A percentile compares a stretch with the other conserved stretches of the same genome.
Evolutionary conservation across 1,140 invertebrate species (phyloP).

Genomic region (Leptonema lineaticorne): DNA sequence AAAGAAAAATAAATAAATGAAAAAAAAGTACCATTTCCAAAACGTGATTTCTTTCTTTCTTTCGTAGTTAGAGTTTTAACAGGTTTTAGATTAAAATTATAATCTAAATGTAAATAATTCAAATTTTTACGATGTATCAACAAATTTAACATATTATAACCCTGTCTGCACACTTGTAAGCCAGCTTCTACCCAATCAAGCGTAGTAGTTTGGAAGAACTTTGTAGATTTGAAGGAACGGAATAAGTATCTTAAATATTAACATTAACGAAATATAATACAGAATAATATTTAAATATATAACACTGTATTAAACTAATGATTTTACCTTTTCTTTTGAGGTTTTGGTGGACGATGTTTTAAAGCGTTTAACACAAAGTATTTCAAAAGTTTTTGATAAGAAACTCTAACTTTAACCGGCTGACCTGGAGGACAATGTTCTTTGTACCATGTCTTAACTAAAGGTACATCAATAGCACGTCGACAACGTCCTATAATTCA

Average conservation of each 20-base stretch:
- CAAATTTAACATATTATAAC: constrained; percentile 99
- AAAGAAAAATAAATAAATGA: too few relatives aligned
- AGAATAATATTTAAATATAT: constrained; percentile 10
- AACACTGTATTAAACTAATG: constrained; percentile 2
- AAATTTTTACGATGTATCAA: constrained; percentile 99
- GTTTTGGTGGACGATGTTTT: constrained; percentile 95
- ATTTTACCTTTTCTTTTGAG: constrained; percentile 90
- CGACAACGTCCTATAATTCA: constrained; percentile 66
- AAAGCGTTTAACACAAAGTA: constrained; percentile 98
- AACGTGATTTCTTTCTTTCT: constrained; percentile 98
- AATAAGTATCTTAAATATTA: constrained; percentile 80
- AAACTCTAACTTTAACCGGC: constrained; percentile 98
- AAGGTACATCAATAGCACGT: constrained; percentile 92
- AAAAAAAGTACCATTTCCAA: constrained; percentile 86
- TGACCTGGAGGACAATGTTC: constrained; percentile 98
- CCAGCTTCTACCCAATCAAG: constrained; percentile 99
- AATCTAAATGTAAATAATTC: constrained; percentile 99
- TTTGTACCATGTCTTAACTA: constrained; percentile 97
- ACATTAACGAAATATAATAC: constrained; percentile 24
- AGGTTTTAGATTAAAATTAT: constrained; percentile 99
- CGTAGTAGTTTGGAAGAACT: constrained; percentile 99
- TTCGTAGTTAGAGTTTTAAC: constrained; percentile 99
- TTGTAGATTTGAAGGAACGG: constrained; percentile 98
- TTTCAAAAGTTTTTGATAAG: constrained; percentile 98
- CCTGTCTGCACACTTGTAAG: constrained; percentile 96